Base-by-base conservation (phyloP, 2,113 vertebrate genomes). In the Laticauda colubrina region DNA sequence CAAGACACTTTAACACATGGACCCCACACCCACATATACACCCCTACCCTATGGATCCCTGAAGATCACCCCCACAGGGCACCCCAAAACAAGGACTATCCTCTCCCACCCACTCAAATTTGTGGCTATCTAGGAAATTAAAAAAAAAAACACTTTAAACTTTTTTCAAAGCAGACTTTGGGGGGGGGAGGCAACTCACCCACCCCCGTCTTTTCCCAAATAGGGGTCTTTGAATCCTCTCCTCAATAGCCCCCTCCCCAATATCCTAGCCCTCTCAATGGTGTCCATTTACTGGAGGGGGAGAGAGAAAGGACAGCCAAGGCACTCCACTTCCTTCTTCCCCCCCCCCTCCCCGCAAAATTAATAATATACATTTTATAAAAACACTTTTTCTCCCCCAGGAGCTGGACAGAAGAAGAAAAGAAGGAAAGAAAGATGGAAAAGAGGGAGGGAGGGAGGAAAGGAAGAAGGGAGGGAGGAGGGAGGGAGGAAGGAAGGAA, bases 341-440 rank as follows among this genome's bases (percentile, higher is more conserved):
- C 26, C 3, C 3, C 26, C 3, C 9, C 5, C 14, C 14, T 5
- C 15, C n/a, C 2, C 34, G 5, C 15, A 34, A 20, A 39, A 39
- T 81, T 39, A 75, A 75, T 39, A 81, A 81, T 39, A 81, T 39
- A 75, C 5, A 1, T 20, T 39, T 81, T 81, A 81, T 81, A 20
- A 81, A 39, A 18, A 34, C 7, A 3, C 34, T 39, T 21, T 39
- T 39, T 1, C 34, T 5, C 18, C 34, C 7, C 6, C 34, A 21
- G 34, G 34, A 81, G 75, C 18, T 81, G 75, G 34, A 39, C 15
- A 0, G 69, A 39, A 39, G 69, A 18, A 39, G 69, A 15, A 81
- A 81, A 3, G 6, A 15, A 20, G 14, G 6, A 0, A 21, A 3
- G 45, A 2, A 3, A 2, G 3, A 1, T 20, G 5, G 53, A 90